Evolutionary conservation across 1,140 invertebrate genomes (phyloP).

Genomic region (Cyclargus thomasi): DNA sequence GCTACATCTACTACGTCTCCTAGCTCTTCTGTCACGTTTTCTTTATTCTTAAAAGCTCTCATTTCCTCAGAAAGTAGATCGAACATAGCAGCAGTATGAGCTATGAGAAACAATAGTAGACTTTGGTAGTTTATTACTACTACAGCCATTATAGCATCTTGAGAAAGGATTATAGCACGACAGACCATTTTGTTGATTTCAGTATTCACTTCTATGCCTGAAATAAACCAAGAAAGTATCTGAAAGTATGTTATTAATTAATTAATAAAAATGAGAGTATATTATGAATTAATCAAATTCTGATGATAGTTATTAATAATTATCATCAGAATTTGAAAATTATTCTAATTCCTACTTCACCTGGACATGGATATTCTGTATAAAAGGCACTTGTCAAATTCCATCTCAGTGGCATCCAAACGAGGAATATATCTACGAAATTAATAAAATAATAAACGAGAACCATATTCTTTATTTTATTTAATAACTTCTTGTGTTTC

Average conservation of each 20-base stretch:
- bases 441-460: background rate
- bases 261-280: too few species aligned
- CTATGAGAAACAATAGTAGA: constrained; percentile 6
- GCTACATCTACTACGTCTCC: too few species aligned
- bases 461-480: background rate
- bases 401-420: constrained; percentile 10
- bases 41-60: background rate
- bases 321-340: too few species aligned
- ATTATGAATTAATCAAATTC: too few species aligned
- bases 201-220: constrained; percentile 5
- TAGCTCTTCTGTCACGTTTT: background rate
- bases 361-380: constrained; percentile 12
- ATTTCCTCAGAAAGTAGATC: constrained; percentile 13
- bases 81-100: constrained; percentile 16
- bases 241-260: too few species aligned
- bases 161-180: background rate
- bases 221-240: background rate
- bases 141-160: constrained; percentile 3
- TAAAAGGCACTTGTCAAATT: constrained; percentile 15
- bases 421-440: background rate
- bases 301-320: too few species aligned
- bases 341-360: too few species aligned
- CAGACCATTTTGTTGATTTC: constrained; percentile 2
- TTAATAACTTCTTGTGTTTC: background rate
- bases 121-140: constrained; percentile 17